Evolutionary conservation across 2,888 invertebrate genomes (phyloP).

Genomic region (Drosophila falleni): DNA sequence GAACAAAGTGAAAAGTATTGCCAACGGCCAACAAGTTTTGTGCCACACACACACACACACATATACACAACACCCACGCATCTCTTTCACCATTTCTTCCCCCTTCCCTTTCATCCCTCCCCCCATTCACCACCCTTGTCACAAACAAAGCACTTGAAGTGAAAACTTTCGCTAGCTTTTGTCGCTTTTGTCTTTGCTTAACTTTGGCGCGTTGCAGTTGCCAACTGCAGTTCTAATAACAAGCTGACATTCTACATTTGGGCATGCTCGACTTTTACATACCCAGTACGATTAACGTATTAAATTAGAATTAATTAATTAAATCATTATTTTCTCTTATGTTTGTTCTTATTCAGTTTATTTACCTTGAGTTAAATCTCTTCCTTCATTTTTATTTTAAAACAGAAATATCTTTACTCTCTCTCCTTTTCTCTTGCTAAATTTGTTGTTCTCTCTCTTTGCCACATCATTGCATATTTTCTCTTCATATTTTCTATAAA

Average conservation of each 20-base stretch:
- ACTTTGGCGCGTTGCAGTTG: conserved; percentile 71
- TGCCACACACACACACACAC: neutral
- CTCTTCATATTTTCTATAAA: neutral
- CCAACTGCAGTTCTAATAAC: conserved; percentile 71
- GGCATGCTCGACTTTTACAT: neutral
- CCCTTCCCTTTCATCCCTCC: neutral
- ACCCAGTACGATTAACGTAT: neutral
- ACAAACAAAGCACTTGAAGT: conserved; percentile 78
- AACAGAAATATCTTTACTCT: neutral
- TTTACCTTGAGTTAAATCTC: too few species aligned
- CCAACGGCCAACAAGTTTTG: conserved; percentile 68
- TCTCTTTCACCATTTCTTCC: neutral
- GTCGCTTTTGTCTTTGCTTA: conserved; percentile 75
- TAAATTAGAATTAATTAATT: too few species aligned
- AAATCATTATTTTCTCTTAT: neutral
- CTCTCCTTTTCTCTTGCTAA: neutral
- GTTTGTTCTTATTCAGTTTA: too few species aligned
- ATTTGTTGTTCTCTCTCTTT: neutral
- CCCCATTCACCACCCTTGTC: conserved; percentile 14
- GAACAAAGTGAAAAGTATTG: conserved; percentile 80
- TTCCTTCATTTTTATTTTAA: too few species aligned
- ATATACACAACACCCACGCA: too few species aligned
- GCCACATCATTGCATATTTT: neutral
- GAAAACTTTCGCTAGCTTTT: conserved; percentile 73
- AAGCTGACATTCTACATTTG: neutral